Evolutionary conservation across 2,888 invertebrate species (phyloP), one percentile per base, ranked within the genome.

Genomic region (Microctonus hyperodae): DNA sequence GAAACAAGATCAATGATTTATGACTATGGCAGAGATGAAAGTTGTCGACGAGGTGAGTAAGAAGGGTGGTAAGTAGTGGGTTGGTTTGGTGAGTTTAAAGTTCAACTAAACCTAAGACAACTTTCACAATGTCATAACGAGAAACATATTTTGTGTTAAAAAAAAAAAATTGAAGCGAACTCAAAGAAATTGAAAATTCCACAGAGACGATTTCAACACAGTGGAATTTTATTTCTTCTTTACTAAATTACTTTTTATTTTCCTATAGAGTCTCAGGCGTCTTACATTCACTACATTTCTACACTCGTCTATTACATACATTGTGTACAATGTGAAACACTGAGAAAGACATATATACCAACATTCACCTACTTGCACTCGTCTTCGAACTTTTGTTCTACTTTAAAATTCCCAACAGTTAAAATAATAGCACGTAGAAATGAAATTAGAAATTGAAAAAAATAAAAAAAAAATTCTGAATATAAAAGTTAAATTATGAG

Each of bases 111-210:
- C 44, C 16, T 16, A 16, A 44, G 44, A 44, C 23, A 62, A 62
- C 53, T 60, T 37, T 20, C 55, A 37, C 50, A 16, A 67, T 37
- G 67, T 37, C 51, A 62, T 23, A 22, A 6, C 37, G 25, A 44
- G 48, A 55, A 51, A 51, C 48, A 63, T 62, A 62, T 62, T 63
- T 62, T 51, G 23, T 55, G 3, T 55, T 13, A 25, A 51, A 64
- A 51, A 57, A 64, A 53, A 23, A 59, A 16, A 51, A 61, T 55
- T 56, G 33, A 25, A 40, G 60, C 37, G 40, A 50, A 61, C 75
- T 73, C 69, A 50, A 51, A 70, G 75, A 65, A 73, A 77, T 77
- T 77, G 77, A 77, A 76, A 76, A 77, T 76, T 73, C 76, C 76
- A 73, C 40, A 64, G 72, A 77, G 75, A 77, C 76, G 75, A 77